phyloP scores from a whole-genome alignment of 2,797 vertebrate genomes.

The Dipus sagitta region DNA sequence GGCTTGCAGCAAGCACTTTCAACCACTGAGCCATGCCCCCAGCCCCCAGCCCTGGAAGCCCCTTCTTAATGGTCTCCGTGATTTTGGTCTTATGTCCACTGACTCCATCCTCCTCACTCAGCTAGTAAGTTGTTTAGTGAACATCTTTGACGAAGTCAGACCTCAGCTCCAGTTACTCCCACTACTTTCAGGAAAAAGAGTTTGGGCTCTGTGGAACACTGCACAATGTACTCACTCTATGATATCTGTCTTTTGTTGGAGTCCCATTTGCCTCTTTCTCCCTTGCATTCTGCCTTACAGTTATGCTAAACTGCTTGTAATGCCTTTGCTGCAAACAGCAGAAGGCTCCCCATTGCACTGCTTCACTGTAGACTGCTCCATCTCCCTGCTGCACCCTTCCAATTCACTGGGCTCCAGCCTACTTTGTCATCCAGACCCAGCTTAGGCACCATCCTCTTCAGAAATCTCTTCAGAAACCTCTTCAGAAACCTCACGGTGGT shows the following conservation, averaged over 20 bases:
- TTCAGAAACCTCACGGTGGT: not conserved
- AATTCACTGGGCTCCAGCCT: not conserved
- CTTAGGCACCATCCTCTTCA: not conserved
- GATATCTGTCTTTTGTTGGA: not conserved
- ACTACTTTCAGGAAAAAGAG: not conserved
- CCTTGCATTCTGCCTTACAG: not conserved
- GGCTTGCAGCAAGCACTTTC: too few species aligned
- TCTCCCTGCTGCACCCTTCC: not conserved
- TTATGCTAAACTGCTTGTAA: constrained; percentile 6
- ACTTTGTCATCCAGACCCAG: not conserved
- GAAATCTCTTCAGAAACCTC: not conserved
- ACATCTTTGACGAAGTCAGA: constrained; percentile 20
- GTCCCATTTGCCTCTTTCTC: not conserved
- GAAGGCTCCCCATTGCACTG: not conserved
- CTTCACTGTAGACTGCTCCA: not conserved
- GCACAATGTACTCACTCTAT: not conserved
- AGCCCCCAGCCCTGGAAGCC: not conserved
- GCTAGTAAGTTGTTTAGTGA: not conserved
- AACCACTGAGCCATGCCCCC: too few species aligned
- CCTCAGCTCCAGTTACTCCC: not conserved
- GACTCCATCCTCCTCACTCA: not conserved
- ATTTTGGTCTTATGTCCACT: not conserved
- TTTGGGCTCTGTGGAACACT: not conserved
- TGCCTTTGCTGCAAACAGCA: not conserved
- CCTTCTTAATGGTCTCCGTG: not conserved